Percentiles rank a stretch among this genome's conserved stretches.
Evolutionary conservation across 2,113 vertebrate genomes (phyloP).

Genomic region (Thryonomys swinderianus): DNA sequence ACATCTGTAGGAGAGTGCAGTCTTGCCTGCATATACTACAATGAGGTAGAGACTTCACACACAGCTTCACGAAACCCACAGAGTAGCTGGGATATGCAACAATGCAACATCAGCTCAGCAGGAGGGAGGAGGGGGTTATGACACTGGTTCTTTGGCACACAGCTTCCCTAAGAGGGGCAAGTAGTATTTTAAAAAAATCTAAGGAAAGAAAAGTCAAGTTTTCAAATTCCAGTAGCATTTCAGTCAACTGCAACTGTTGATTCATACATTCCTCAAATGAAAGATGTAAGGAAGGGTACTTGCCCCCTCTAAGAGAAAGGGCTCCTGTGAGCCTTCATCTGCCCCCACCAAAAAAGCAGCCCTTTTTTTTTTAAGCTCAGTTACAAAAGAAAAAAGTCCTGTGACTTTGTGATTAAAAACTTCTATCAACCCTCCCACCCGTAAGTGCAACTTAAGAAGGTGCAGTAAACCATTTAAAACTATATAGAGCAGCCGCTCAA

Average conservation of each 20-base stretch:
- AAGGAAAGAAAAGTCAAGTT: conserved; percentile 86
- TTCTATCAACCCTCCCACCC: conserved; percentile 91
- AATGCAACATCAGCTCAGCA: conserved; percentile 94
- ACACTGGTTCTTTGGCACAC: conserved; percentile 97
- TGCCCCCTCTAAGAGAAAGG: conserved; percentile 87
- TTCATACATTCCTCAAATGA: conserved; percentile 72
- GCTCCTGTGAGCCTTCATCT: conserved; percentile 87
- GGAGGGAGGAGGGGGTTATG: conserved; percentile 86
- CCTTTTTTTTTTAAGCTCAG: conserved; percentile 88
- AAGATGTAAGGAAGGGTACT: conserved; percentile 80
- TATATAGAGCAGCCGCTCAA: conserved; percentile 92
- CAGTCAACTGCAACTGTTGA: conserved; percentile 82
- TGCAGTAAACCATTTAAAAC: conserved; percentile 95
- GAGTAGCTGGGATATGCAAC: conserved; percentile 95
- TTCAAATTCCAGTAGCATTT: conserved; percentile 89
- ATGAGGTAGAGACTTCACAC: conserved; percentile 99
- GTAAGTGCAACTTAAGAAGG: conserved; percentile 99
- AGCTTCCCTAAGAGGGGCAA: conserved; percentile 91
- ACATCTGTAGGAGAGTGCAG: conserved; percentile 95
- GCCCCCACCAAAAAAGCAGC: conserved; percentile 86
- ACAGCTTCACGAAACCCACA: conserved; percentile 94
- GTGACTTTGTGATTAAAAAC: conserved; percentile 98
- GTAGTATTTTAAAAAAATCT: conserved; percentile 78
- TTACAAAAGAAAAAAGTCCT: conserved; percentile 93
- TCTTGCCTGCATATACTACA: conserved; percentile 98